These are phyloP conservation scores for Oryctes rhinoceros DNA, from an alignment of 1,140 invertebrate species.

Conservation along the genomic window DNA sequence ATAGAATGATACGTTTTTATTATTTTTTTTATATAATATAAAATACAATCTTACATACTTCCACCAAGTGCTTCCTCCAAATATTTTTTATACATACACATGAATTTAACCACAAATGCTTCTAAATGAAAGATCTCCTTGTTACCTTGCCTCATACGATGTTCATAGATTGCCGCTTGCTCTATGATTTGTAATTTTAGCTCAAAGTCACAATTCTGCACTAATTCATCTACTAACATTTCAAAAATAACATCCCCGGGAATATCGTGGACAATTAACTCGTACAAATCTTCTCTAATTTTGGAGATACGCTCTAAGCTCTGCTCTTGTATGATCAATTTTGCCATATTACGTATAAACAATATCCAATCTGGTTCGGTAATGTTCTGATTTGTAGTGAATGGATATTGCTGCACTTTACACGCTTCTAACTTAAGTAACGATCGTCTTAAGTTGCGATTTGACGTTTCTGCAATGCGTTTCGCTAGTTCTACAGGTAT, in stretches of 20 bases:
- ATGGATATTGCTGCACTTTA: conserved; percentile 92
- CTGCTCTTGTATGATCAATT: conserved; percentile 88
- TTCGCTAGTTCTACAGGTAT: conserved; percentile 81
- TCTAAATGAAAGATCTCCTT: conserved; percentile 98
- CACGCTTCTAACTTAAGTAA: conserved; percentile 94
- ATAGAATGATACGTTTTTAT: no score
- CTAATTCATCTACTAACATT: conserved; percentile 84
- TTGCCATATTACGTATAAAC: conserved; percentile 88
- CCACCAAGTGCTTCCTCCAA: conserved; percentile 72
- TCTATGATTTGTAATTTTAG: conserved; percentile 87
- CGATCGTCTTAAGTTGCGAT: conserved; percentile 92
- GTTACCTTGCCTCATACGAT: conserved; percentile 86
- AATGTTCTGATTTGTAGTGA: conserved; percentile 83
- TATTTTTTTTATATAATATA: no score
- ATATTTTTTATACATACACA: conserved; percentile 91
- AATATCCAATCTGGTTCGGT: conserved; percentile 93
- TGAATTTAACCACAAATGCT: conserved; percentile 96
- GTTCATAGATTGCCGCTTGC: conserved; percentile 89
- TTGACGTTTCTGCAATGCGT: conserved; percentile 81
- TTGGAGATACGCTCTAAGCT: conserved; percentile 84
- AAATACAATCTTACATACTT: background rate
- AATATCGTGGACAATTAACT: conserved; percentile 93
- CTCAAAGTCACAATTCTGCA: conserved; percentile 89
- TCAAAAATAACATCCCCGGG: conserved; percentile 94
- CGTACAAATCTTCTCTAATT: conserved; percentile 89